phyloP scores from a whole-genome alignment of 1,140 invertebrate genomes.

The Plectrocnemia conspersa region DNA sequence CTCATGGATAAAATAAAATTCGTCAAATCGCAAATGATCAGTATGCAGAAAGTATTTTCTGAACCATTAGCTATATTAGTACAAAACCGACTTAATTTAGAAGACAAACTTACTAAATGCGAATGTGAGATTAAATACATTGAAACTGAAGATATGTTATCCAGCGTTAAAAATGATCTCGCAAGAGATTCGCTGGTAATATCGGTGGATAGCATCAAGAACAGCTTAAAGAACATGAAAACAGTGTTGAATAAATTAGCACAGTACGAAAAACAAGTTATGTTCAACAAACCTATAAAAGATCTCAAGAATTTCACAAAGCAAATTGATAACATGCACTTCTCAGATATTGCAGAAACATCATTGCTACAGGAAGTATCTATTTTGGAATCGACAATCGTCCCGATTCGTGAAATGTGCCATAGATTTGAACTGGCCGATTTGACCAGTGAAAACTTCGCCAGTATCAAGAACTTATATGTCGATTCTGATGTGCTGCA shows the following conservation, averaged over 20 bases:
- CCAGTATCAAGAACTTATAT: conserved; percentile 14
- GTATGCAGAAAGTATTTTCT: conserved; percentile 41
- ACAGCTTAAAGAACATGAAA: conserved; percentile 40
- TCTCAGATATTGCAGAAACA: conserved; percentile 3
- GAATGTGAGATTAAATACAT: conserved; percentile 35
- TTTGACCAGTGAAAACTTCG: background rate
- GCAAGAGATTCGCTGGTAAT: conserved; percentile 23
- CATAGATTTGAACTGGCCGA: conserved; percentile 26
- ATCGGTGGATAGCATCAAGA: conserved; percentile 24
- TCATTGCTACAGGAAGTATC: conserved; percentile 7
- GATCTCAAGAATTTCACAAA: conserved; percentile 26
- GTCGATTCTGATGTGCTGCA: conserved; percentile 2
- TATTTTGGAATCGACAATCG: conserved; percentile 15
- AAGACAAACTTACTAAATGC: conserved; percentile 37
- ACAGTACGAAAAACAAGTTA: conserved; percentile 23
- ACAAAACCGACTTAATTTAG: conserved; percentile 31
- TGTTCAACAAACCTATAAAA: conserved; percentile 26
- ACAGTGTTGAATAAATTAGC: conserved; percentile 41
- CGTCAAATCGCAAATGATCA: conserved; percentile 40
- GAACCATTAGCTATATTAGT: conserved; percentile 35
- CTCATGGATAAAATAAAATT: conserved; percentile 37
- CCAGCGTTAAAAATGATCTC: conserved; percentile 14
- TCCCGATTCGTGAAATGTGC: conserved; percentile 28
- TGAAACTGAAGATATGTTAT: conserved; percentile 20
- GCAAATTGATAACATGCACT: conserved; percentile 15